Base-by-base conservation (phyloP, 2,797 vertebrate species). In the Cossypha niveicapilla region DNA sequence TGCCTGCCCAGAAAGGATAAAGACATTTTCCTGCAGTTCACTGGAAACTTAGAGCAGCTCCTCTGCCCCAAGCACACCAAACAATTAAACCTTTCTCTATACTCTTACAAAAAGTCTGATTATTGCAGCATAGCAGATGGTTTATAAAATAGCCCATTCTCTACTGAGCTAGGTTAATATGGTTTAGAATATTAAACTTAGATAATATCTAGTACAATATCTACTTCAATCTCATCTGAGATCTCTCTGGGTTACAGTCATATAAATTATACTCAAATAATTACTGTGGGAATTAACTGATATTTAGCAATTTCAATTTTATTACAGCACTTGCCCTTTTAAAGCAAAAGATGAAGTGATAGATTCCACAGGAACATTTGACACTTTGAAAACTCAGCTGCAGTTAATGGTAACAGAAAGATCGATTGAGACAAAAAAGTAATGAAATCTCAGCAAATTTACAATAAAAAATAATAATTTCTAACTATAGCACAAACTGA, bases 201-300 rank as follows among this genome's bases (percentile, higher is more conserved):
- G 86, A 83, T 71, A 94, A 45, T 54, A 91, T 83, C 35, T 75
- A 77, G 60, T 44, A 91, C 71, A 89, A 56, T 80, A 81, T 47
- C 67, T 45, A 45, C n/a, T 19, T 88, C 61, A 73, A 57, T 92
- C 71, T 89, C 42, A 68, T 42, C 23, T 90, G 58, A 87, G 41
- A 61, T 63, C 35, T 89, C 70, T 51, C 58, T 83, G 61, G 22
- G 62, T 78, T 91, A 72, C 81, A 87, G 53, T 78, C 62, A 80
- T 66, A 89, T 79, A 95, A 95, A 83, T 87, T 92, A 87, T 76
- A 75, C 45, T 92, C 83, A 57, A 81, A 85, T 82, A 93, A 91
- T 93, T 92, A 66, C 58, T 74, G 58, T 75, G 86, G 84, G 66
- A 95, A 89, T 96, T 85, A 91, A 54, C 9, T 45, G 65, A 72